A percentile compares a stretch with the other conserved stretches of the same genome.
phyloP scores from a whole-genome alignment of 2,113 vertebrate genomes.

The Sigmodon hispidus region DNA sequence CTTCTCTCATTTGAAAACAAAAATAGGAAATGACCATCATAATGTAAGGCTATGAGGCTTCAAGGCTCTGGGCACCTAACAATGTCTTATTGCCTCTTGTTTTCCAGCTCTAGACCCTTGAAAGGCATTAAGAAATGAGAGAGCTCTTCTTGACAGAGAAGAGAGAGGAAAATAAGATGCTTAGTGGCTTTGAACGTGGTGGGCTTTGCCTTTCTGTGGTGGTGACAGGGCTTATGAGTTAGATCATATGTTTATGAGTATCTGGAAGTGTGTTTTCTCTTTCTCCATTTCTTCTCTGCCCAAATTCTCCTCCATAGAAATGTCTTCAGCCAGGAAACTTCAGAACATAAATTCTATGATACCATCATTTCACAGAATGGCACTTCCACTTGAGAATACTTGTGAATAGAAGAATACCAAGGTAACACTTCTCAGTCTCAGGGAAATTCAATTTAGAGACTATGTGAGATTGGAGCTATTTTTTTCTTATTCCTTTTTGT shows the following conservation, averaged over 20 bases:
- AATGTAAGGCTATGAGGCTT: not conserved
- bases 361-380: not conserved
- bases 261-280: not conserved
- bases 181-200: not conserved
- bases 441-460: not conserved
- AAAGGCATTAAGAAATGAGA: not conserved
- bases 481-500: not conserved
- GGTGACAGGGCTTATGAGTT: not conserved
- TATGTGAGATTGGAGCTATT: not conserved
- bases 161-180: not conserved
- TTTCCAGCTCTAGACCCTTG: not conserved
- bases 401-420: not conserved
- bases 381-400: not conserved
- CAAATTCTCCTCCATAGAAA: not conserved
- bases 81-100: not conserved
- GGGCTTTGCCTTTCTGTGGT: not conserved
- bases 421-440: not conserved
- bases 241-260: not conserved
- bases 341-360: not conserved
- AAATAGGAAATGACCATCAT: not conserved
- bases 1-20: conserved; percentile 13
- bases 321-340: not conserved
- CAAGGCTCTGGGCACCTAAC: not conserved
- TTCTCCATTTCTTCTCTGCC: not conserved
- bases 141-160: not conserved